Conservation (phyloP, 2,113 vertebrate genomes). For the Thalassoma bifasciatum region DNA sequence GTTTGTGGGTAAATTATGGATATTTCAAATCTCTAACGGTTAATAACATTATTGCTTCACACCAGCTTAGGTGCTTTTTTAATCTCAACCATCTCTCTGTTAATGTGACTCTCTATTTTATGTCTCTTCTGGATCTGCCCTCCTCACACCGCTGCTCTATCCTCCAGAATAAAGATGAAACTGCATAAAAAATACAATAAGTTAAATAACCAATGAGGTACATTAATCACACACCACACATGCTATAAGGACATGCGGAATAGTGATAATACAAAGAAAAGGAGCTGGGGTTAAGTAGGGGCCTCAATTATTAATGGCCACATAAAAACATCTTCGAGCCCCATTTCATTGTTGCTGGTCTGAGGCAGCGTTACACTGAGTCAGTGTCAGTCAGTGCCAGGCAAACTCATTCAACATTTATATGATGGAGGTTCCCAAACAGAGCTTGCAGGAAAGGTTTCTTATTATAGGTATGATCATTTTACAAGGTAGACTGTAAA, state of each 20-base stretch:
- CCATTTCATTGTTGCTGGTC: constrained; percentile 59
- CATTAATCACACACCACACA: constrained; percentile 67
- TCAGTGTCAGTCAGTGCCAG: constrained; percentile 51
- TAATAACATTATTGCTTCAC: neutral
- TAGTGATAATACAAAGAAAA: constrained; percentile 74
- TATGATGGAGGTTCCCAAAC: constrained; percentile 41
- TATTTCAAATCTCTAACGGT: too few relatives aligned
- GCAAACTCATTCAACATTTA: constrained; percentile 66
- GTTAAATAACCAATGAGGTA: constrained; percentile 76
- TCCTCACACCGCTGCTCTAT: neutral
- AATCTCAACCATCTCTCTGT: neutral
- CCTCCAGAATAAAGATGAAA: constrained; percentile 29
- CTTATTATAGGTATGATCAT: constrained; percentile 1
- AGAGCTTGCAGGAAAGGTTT: neutral
- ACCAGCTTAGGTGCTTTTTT: neutral
- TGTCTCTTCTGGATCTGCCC: neutral
- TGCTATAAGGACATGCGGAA: constrained; percentile 52
- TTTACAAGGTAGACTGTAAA: neutral
- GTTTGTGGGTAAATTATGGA: too few relatives aligned
- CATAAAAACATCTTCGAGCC: constrained; percentile 58
- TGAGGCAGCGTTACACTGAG: constrained; percentile 26
- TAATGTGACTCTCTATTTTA: neutral
- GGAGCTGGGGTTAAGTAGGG: constrained; percentile 70
- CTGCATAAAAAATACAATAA: constrained; percentile 71
- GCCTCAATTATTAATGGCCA: constrained; percentile 66